phyloP scores from a whole-genome alignment of 2,888 invertebrate genomes.

The Malachius bipustulatus region DNA sequence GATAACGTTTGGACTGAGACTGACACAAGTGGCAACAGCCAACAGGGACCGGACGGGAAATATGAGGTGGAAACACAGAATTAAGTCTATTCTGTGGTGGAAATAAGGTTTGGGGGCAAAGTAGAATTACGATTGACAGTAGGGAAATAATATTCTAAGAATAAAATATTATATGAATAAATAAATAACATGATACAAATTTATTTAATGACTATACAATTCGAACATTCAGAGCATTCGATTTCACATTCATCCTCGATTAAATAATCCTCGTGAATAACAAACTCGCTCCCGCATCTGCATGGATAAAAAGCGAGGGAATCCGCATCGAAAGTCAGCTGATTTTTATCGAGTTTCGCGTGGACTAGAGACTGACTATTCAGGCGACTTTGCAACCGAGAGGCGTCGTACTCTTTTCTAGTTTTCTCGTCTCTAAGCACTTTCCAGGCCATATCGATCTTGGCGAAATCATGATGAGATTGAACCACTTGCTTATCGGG shows the following conservation, averaged over 20 bases:
- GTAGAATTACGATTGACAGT: too few species aligned
- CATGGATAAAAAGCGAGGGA: conserved; percentile 46
- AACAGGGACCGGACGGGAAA: too few species aligned
- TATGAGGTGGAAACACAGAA: too few species aligned
- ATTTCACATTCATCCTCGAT: conserved; percentile 39
- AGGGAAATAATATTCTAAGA: too few species aligned
- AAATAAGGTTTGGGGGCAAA: too few species aligned
- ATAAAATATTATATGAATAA: too few species aligned
- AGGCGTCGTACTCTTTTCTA: conserved; percentile 54
- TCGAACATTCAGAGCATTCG: conserved; percentile 63
- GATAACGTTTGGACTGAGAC: too few species aligned
- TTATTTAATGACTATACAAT: conserved; percentile 47
- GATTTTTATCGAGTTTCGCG: conserved; percentile 41
- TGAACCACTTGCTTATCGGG: conserved; percentile 43
- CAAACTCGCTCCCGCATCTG: conserved; percentile 56
- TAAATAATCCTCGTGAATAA: conserved; percentile 35
- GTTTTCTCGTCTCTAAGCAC: conserved; percentile 47
- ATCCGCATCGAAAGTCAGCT: conserved; percentile 37
- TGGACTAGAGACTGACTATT: conserved; percentile 47
- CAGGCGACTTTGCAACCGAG: conserved; percentile 45
- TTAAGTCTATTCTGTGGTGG: too few species aligned
- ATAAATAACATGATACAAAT: too few species aligned
- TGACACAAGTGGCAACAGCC: too few species aligned
- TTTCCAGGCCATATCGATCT: conserved; percentile 61
- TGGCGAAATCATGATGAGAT: conserved; percentile 35